phyloP scores from a whole-genome alignment of 2,888 invertebrate species.

The Epirrhoe tristata region DNA sequence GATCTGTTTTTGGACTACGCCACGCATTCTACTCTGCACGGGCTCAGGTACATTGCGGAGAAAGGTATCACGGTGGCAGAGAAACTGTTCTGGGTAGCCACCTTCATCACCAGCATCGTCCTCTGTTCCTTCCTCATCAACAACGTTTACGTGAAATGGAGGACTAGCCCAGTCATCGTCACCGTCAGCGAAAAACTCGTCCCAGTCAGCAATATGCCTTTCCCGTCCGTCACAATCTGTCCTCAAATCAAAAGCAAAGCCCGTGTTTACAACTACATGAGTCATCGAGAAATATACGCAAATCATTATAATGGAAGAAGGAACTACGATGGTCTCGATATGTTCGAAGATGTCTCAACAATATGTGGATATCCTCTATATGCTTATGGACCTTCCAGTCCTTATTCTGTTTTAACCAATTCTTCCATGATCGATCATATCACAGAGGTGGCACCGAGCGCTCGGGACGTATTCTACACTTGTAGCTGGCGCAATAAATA shows the following conservation, averaged over 20 bases:
- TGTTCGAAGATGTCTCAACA: constrained; percentile 15
- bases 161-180: constrained; percentile 28
- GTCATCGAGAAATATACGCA: constrained; percentile 27
- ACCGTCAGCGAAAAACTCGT: constrained; percentile 50
- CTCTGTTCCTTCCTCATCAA: constrained; percentile 20
- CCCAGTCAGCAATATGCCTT: constrained; percentile 60
- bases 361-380: constrained; percentile 1
- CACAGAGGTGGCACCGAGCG: constrained; percentile 3
- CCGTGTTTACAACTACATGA: constrained; percentile 46
- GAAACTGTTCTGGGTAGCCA: constrained; percentile 26
- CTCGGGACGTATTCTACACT: not conserved
- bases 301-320: not conserved
- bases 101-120: constrained; percentile 12
- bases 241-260: constrained; percentile 50
- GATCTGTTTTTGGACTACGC: constrained; percentile 16
- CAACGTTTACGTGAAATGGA: constrained; percentile 29
- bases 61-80: constrained; percentile 14
- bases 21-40: constrained; percentile 19
- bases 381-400: not conserved
- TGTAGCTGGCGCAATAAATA: not conserved
- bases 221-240: constrained; percentile 56
- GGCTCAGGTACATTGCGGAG: constrained; percentile 22
- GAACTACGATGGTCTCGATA: not conserved
- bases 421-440: constrained; percentile 8
- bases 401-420: constrained; percentile 11